Evolutionary conservation across 2,888 invertebrate genomes (phyloP).

Genomic region (Ectemnius continuus): DNA sequence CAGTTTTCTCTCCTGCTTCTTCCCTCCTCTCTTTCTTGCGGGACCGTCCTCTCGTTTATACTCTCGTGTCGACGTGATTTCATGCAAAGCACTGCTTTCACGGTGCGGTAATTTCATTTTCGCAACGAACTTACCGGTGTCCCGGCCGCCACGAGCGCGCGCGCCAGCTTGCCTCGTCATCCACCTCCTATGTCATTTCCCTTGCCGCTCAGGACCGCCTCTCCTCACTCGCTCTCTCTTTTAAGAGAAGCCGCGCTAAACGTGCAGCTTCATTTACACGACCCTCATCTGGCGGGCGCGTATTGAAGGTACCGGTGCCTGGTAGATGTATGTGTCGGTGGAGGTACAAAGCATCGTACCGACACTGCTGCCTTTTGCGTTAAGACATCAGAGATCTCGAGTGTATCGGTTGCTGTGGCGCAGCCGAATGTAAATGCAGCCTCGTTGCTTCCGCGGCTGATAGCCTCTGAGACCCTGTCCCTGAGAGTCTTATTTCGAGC

Average conservation of each 20-base stretch:
- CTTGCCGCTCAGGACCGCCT: conserved; percentile 31
- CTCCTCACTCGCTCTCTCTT: conserved; percentile 14
- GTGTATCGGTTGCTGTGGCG: conserved; percentile 2
- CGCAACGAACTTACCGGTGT: conserved; percentile 67
- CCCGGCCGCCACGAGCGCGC: not conserved
- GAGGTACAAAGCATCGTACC: not conserved
- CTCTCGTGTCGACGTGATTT: conserved; percentile 56
- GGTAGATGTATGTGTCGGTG: too few species aligned
- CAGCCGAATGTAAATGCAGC: conserved; percentile 13
- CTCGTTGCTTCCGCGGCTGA: conserved; percentile 8
- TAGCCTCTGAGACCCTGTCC: not conserved
- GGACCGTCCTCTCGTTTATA: too few species aligned
- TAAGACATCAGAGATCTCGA: conserved; percentile 1
- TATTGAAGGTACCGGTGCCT: not conserved
- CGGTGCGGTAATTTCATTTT: conserved; percentile 71
- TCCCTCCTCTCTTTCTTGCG: conserved; percentile 18
- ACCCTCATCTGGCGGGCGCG: conserved; percentile 32
- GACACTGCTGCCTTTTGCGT: not conserved
- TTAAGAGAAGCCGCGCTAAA: conserved; percentile 49
- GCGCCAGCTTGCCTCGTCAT: conserved; percentile 12
- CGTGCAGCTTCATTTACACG: conserved; percentile 62
- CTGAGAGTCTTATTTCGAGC: conserved; percentile 20
- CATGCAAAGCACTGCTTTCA: conserved; percentile 71
- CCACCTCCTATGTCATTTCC: conserved; percentile 46
- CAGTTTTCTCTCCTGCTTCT: conserved; percentile 28